A percentile compares a stretch with the other conserved stretches of the same genome.
Evolutionary conservation across 2,797 vertebrate genomes (phyloP).

Genomic region (Sebastes matsubarae): DNA sequence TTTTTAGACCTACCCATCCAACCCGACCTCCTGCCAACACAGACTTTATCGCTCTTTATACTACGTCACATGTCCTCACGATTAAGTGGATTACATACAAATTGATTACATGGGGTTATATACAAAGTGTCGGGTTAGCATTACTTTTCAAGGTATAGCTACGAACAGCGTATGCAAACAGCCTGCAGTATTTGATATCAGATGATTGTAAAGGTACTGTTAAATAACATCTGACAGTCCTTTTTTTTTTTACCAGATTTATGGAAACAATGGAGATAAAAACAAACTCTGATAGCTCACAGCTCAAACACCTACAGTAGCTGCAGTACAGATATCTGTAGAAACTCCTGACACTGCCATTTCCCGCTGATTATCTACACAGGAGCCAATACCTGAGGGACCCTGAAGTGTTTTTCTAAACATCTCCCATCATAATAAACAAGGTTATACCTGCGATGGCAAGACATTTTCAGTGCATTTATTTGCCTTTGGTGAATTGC

Average conservation of each 20-base stretch:
- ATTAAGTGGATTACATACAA: background rate
- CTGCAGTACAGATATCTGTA: conserved; percentile 4
- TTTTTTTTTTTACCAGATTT: background rate
- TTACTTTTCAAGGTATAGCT: background rate
- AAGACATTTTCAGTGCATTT: conserved; percentile 9
- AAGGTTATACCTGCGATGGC: conserved; percentile 17
- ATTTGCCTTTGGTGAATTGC: conserved; percentile 24
- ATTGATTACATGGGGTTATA: background rate
- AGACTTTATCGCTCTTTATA: background rate
- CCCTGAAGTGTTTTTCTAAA: conserved; percentile 29
- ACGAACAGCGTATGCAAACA: background rate
- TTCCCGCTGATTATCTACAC: conserved; percentile 31
- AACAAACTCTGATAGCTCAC: background rate
- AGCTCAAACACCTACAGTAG: background rate
- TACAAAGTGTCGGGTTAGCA: background rate
- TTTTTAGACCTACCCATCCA: background rate
- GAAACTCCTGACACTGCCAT: conserved; percentile 32
- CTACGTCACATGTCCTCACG: background rate
- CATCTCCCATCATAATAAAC: conserved; percentile 46
- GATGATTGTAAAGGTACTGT: background rate
- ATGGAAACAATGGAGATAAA: conserved; percentile 10
- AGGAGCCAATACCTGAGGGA: conserved; percentile 21
- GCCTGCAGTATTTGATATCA: background rate
- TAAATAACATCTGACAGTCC: background rate
- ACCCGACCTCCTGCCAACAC: background rate